phyloP scores from a whole-genome alignment of 2,888 invertebrate species.

The Agrypnus murinus region DNA sequence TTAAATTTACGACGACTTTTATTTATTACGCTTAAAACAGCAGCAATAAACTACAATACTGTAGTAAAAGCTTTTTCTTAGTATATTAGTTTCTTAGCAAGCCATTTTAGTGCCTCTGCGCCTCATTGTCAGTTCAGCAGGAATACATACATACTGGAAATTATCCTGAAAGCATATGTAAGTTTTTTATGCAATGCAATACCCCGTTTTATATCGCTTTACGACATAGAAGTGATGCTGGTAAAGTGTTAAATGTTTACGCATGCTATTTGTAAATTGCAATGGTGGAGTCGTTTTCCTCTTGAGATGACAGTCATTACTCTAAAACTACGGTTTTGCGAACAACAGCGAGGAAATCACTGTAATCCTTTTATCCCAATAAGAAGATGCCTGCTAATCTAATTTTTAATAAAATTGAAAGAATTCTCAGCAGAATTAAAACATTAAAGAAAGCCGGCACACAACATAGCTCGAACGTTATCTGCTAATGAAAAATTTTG shows the following conservation, averaged over 20 bases:
- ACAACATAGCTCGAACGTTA: too few relatives aligned
- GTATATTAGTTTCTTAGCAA: constrained; percentile 32
- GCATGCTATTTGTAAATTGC: constrained; percentile 15
- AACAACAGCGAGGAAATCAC: too few relatives aligned
- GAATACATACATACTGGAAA: too few relatives aligned
- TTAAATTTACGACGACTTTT: constrained; percentile 35
- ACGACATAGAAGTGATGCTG: constrained; percentile 15
- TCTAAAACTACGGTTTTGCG: too few relatives aligned
- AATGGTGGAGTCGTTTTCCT: neutral
- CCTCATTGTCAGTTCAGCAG: neutral
- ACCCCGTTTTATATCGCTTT: neutral
- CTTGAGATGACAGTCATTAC: neutral
- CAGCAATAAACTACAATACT: constrained; percentile 38
- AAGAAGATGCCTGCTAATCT: too few relatives aligned
- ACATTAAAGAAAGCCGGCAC: too few relatives aligned
- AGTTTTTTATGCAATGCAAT: constrained; percentile 11
- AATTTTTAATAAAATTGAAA: too few relatives aligned
- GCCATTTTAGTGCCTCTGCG: constrained; percentile 5
- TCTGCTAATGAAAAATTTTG: too few relatives aligned
- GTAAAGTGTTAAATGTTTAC: constrained; percentile 17
- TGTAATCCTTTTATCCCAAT: too few relatives aligned
- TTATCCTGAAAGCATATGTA: too few relatives aligned
- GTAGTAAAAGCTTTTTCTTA: constrained; percentile 41
- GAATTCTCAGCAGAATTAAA: too few relatives aligned
- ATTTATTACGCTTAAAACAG: constrained; percentile 41